Base-by-base conservation (phyloP, 1,140 invertebrate species). In the Drosophila paulistorum region DNA sequence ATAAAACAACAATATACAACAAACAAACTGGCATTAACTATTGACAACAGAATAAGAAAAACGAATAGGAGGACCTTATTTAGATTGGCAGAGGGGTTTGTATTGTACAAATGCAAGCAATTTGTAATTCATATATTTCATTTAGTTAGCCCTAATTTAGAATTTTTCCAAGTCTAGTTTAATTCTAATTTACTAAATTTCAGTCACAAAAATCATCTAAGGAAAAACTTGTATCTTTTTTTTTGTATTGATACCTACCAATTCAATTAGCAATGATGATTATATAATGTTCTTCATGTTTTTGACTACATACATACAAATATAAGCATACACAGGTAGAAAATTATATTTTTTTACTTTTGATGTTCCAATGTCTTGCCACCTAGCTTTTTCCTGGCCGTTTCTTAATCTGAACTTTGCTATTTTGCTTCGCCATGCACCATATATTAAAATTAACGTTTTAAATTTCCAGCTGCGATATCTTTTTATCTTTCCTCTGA, bases 391-490 rank as follows among this genome's bases (percentile, higher is more conserved):
- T 59, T 65, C 63, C 68, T 57, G 3, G 17, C 45, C 42, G 5
- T 45, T 45, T 45, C 14, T 64, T 65, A 58, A 54, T 37, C 30
- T 11, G 10, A 26, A 39, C 26, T 6, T 13, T 26, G 1, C 30
- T 14, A 48, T 9, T 7, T 13, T 7, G 39, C 35, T 20, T 20
- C 10, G n/a, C 54, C 17, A 17, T 0, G 17, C 17, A 17, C 17
- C 17, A 17, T 17, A 0, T 17, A 17, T 17, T 17, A 17, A 17
- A 17, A 17, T 17, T 17, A 0, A 72, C 73, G 81, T 70, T 79
- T 84, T 79, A 83, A 79, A 83, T 83, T 76, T 75, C 63, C 67
- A 66, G 48, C 58, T 65, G 66, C 57, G 74, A 68, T 68, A 65
- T 65, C 35, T 64, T 58, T 60, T 63, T 68, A 42, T 42, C 26